These are phyloP conservation scores for Mastomys natalensis DNA, from an alignment of 2,113 vertebrate species.

Conservation along the genomic window DNA sequence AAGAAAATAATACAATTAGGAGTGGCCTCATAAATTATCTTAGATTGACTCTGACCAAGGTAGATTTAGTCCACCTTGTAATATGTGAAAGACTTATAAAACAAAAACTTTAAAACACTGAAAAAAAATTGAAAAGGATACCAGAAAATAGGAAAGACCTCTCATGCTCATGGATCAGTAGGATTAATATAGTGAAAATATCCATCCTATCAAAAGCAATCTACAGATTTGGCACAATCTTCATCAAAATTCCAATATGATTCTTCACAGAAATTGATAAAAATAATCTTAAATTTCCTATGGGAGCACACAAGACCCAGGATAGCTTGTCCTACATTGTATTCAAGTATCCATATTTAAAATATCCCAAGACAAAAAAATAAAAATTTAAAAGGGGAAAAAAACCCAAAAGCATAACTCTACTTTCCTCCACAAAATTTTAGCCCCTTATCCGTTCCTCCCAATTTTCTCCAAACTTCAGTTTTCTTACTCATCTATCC, in stretches of 20 bases:
- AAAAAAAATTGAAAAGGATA: background rate
- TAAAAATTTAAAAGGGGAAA: background rate
- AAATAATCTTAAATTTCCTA: background rate
- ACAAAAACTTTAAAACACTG: background rate
- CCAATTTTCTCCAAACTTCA: background rate
- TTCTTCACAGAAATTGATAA: background rate
- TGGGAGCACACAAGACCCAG: background rate
- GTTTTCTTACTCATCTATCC: background rate
- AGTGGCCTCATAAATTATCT: background rate
- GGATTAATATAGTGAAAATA: background rate
- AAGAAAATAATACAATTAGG: background rate
- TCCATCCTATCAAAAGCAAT: background rate
- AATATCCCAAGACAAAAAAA: constrained; percentile 17
- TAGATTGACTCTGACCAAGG: background rate
- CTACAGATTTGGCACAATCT: background rate
- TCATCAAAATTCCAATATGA: background rate
- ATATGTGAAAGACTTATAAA: background rate
- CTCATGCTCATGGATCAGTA: background rate
- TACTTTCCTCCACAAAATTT: background rate
- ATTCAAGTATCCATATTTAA: background rate
- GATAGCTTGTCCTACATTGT: background rate
- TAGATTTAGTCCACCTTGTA: background rate
- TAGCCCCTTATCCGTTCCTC: background rate
- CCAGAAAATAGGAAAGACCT: background rate
- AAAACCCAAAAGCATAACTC: background rate